Evolutionary conservation across 1,140 invertebrate genomes (phyloP).

Genomic region (Protaetia brevitarsis): DNA sequence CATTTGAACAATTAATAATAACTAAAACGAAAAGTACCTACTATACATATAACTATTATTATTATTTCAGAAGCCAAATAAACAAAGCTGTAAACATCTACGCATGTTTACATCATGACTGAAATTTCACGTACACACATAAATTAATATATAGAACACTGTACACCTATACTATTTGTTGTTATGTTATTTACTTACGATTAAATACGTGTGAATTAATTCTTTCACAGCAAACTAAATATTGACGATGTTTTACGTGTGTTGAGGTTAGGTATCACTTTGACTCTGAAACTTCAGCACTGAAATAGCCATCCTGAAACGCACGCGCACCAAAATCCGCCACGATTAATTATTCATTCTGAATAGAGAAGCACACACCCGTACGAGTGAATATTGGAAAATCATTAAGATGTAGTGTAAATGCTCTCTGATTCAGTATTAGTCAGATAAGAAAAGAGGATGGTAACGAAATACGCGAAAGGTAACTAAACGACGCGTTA

Average conservation of each 20-base stretch:
- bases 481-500: not conserved
- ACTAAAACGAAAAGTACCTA: no score
- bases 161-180: not conserved
- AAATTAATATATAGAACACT: no score
- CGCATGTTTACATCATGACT: no score
- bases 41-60: no score
- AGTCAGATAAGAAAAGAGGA: no score
- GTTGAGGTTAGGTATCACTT: not conserved
- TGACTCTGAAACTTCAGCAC: not conserved
- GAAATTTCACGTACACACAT: no score
- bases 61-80: no score
- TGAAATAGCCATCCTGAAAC: slow-evolving; percentile 7
- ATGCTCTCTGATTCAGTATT: no score
- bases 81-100: no score
- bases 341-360: not conserved
- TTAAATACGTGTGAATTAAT: not conserved
- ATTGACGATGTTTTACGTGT: not conserved
- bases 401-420: not conserved
- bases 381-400: not conserved
- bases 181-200: not conserved
- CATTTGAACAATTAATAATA: no score
- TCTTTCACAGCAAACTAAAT: not conserved
- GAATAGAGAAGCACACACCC: not conserved
- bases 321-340: not conserved
- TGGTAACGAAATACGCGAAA: not conserved